Base-by-base conservation (phyloP, 2,888 invertebrate species). In the Gandaritis pyraliata region DNA sequence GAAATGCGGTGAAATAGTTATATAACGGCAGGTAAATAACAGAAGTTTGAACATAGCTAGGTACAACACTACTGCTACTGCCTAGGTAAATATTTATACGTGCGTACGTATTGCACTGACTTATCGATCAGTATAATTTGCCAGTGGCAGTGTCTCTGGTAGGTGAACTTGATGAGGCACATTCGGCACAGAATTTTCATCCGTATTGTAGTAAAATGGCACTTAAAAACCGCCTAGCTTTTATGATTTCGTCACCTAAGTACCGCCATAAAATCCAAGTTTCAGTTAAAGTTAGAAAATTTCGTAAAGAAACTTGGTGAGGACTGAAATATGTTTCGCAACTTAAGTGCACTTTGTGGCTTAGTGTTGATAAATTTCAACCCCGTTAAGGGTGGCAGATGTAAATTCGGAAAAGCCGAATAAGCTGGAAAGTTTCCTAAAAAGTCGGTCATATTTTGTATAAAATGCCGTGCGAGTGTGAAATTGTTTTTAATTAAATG, bases 281-380 rank as follows among this genome's bases (percentile, higher is more conserved):
- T 56, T 49, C 50, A 64, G 60, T 55, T 50, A 41, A 65, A 57
- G 56, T 68, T 60, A 51, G 51, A 63, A 61, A 58, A 64, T 62
- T 65, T 57, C 23, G 45, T 59, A 60, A 63, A 58, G 60, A 54
- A 65, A 64, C 47, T 49, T 45, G 49, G 56, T 56, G 15, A 15
- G 41, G 2, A 41, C 60, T 62, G 54, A 66, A 68, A 68, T 61
- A 70, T 60, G 53, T 55, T 65, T 39, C 57, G 64, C 16, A 63
- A 59, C 68, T 66, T 68, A 68, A 70, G 68, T 70, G 70, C 68
- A 66, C 70, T 68, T 64, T 50, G 66, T 62, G 66, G 68, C 43
- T 57, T 54, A 63, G 65, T 65, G 65, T 66, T 70, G 68, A 68
- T 68, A 66, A 65, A 70, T 66, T 61, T 58, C 45, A 51, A 54